These are phyloP conservation scores for Cataglyphis livida DNA, from an alignment of 2,888 invertebrate species.

Conservation along the genomic window DNA sequence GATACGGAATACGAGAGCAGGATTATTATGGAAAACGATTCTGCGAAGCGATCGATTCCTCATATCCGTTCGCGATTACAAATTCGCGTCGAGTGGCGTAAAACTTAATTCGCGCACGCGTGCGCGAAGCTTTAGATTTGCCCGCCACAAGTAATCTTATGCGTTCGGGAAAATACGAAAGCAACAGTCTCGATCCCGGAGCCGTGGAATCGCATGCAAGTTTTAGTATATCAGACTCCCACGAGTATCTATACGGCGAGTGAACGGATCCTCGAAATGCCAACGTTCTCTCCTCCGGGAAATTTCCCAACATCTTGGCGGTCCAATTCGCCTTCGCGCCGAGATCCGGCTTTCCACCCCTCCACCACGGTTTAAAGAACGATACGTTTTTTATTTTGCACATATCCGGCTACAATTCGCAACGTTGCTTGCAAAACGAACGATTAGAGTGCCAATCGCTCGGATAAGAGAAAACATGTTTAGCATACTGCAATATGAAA, in stretches of 20 bases:
- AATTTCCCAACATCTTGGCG: conserved; percentile 66
- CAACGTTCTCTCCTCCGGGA: conserved; percentile 66
- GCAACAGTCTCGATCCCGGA: conserved; percentile 20
- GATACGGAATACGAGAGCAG: background rate
- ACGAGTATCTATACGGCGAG: conserved; percentile 58
- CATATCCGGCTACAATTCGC: conserved; percentile 12
- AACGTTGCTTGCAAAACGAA: background rate
- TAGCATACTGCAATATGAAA: conserved; percentile 17
- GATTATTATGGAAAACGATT: conserved; percentile 3
- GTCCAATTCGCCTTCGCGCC: conserved; percentile 59
- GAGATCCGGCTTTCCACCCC: background rate
- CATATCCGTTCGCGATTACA: background rate
- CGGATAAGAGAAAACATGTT: background rate
- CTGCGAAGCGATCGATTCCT: background rate
- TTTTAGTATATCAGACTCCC: conserved; percentile 61
- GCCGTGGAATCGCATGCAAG: conserved; percentile 59
- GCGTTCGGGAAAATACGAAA: conserved; percentile 13
- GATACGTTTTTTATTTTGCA: conserved; percentile 68
- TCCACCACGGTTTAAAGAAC: conserved; percentile 50
- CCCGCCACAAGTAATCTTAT: background rate
- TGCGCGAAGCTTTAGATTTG: background rate
- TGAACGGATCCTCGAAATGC: conserved; percentile 51
- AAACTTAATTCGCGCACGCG: conserved; percentile 1
- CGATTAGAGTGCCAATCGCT: background rate
- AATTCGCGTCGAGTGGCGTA: conserved; percentile 2